These are phyloP conservation scores for Eupelmus urozonus DNA, from an alignment of 2,888 invertebrate species.

Conservation along the genomic window DNA sequence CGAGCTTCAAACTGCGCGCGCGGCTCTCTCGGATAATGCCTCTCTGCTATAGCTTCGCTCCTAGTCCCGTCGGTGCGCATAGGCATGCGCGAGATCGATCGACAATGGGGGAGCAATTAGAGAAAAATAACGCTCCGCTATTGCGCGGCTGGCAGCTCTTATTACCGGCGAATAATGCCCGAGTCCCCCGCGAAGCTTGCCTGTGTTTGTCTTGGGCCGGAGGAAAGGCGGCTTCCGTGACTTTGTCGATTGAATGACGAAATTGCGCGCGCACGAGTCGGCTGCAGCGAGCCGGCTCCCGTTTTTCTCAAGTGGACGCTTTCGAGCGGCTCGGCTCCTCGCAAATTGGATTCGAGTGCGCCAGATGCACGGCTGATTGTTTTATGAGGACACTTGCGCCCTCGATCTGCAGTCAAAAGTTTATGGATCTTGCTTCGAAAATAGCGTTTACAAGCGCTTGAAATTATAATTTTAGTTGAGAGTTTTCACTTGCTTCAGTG, in stretches of 20 bases:
- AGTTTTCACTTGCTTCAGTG: too few relatives aligned
- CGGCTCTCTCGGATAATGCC: too few relatives aligned
- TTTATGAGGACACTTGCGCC: too few relatives aligned
- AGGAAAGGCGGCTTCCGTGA: conserved; percentile 1
- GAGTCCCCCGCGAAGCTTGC: neutral
- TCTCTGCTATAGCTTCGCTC: too few relatives aligned
- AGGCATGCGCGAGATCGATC: conserved; percentile 16
- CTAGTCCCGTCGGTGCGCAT: too few relatives aligned
- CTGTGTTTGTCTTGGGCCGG: conserved; percentile 4
- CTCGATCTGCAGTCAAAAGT: too few relatives aligned
- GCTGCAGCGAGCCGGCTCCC: neutral
- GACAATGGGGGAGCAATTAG: conserved; percentile 10
- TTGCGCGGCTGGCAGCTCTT: neutral
- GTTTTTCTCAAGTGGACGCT: conserved; percentile 1
- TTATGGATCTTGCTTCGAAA: too few relatives aligned
- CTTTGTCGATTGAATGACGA: conserved; percentile 20
- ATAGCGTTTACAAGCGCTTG: too few relatives aligned
- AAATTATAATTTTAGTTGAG: too few relatives aligned
- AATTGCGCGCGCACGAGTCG: neutral
- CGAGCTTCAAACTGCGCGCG: neutral
- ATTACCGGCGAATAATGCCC: conserved; percentile 19
- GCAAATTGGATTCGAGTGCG: neutral
- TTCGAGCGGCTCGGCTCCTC: neutral
- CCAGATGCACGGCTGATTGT: neutral
- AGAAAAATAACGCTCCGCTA: conserved; percentile 11